Base-by-base conservation (phyloP, 2,797 vertebrate genomes). In the Falco rusticolus region DNA sequence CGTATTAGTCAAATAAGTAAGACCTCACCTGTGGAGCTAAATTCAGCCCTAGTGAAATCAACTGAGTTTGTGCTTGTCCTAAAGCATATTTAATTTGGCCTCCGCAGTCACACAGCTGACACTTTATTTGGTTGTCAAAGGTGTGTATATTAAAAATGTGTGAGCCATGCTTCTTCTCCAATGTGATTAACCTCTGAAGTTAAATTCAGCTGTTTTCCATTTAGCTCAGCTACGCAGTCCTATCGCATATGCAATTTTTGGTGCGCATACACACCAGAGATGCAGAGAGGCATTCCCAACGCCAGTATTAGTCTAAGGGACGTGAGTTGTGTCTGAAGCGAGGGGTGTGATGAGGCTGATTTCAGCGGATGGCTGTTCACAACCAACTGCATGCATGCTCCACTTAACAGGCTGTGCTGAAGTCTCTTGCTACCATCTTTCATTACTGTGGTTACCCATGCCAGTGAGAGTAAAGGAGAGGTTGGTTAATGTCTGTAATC, bases 391-490 rank as follows among this genome's bases (percentile, higher is more conserved):
- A 1, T 75, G 1, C 43, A 14, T 25, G 50, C 29, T 89, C 22
- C 56, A 21, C 60, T 83, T 94, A 89, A 84, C 80, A 68, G 71
- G 41, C 72, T 64, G 17, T 21, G 45, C 87, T 87, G 76, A 71
- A 85, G 84, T 41, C 68, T 83, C 71, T 85, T 85, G 89, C 89
- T 54, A 68, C 92, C 82, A 48, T 94, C 95, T 95, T 95, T 97
- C 95, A 95, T 97, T 93, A 95, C 79, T 54, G 84, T 85, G 92
- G 72, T 96, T 96, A 88, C 65, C 96, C 94, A 95, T 77, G 33
- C 75, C 81, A 89, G 89, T 80, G 84, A 96, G 79, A 96, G 95
- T 92, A 94, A 71, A 94, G 79, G 92, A 89, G 33, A 28, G 53
- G 34, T 59, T 93, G 87, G 71, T 92, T n/a, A n/a, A 77, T 70